Evolutionary conservation across 2,888 invertebrate species (phyloP).

Genomic region (Oscheius sp.): DNA sequence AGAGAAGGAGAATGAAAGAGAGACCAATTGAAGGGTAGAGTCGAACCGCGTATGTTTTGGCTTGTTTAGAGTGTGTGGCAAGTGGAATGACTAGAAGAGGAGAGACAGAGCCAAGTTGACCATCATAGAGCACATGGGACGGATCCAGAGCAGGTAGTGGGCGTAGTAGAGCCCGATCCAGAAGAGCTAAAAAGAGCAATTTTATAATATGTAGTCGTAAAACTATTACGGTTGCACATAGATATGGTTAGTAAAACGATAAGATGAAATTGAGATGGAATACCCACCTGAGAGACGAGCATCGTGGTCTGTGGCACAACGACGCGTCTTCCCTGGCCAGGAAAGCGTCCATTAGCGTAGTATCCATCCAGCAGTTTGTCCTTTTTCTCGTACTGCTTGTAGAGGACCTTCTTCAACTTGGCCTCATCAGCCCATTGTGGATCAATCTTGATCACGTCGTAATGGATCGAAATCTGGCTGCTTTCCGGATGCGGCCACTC

Average conservation of each 20-base stretch:
- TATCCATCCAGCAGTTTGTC: constrained; percentile 66
- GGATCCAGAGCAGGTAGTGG: constrained; percentile 65
- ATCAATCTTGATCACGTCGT: constrained; percentile 57
- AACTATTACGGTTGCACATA: not conserved
- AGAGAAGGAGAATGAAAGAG: too few species aligned
- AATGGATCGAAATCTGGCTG: constrained; percentile 61
- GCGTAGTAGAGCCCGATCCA: constrained; percentile 67
- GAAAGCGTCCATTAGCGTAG: constrained; percentile 67
- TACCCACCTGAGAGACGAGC: constrained; percentile 41
- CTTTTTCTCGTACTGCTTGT: constrained; percentile 88
- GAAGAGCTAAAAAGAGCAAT: constrained; percentile 55
- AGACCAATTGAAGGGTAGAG: not conserved
- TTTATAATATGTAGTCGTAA: not conserved
- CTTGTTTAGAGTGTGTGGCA: not conserved
- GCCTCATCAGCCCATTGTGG: constrained; percentile 78
- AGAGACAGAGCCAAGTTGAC: constrained; percentile 2
- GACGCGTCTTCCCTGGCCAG: constrained; percentile 52
- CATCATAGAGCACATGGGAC: constrained; percentile 42
- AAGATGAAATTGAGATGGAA: not conserved
- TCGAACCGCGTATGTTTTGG: not conserved
- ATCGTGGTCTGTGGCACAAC: constrained; percentile 44
- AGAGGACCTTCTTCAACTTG: constrained; percentile 86
- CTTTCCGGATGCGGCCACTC: constrained; percentile 63
- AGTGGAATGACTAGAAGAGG: constrained; percentile 20
- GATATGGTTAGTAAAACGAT: not conserved